A percentile compares a stretch with the other conserved stretches of the same genome.
Evolutionary conservation across 2,113 vertebrate species (phyloP).

Genomic region (Galemys pyrenaicus): DNA sequence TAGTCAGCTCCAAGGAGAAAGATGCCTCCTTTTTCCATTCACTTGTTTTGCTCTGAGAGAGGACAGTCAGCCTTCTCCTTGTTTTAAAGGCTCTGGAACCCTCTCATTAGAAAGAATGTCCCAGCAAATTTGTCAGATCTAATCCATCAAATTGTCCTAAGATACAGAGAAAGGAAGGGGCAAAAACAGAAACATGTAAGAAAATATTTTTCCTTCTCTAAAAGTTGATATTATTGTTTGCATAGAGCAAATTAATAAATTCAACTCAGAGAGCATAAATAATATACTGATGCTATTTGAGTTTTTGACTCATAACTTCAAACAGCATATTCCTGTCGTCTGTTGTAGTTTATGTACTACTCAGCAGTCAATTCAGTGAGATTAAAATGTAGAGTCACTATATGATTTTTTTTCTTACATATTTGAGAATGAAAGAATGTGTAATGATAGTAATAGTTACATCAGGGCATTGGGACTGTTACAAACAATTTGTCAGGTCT

Average conservation of each 20-base stretch:
- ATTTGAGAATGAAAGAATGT: neutral
- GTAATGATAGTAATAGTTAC: neutral
- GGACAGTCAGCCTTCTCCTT: neutral
- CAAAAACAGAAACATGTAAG: neutral
- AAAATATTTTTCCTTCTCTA: neutral
- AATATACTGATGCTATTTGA: neutral
- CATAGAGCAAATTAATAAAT: neutral
- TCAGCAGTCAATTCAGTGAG: neutral
- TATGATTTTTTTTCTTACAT: neutral
- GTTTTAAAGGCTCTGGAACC: neutral
- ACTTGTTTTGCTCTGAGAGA: neutral
- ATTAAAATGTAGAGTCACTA: neutral
- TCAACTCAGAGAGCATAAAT: neutral
- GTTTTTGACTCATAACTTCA: conserved; percentile 15
- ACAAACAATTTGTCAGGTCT: neutral
- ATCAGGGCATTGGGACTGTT: neutral
- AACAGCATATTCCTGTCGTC: neutral
- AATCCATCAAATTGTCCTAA: neutral
- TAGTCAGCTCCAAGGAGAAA: neutral
- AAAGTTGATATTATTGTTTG: conserved; percentile 3
- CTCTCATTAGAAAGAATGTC: neutral
- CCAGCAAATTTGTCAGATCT: neutral
- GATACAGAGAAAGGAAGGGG: neutral
- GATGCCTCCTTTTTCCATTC: neutral
- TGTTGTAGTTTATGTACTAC: neutral